Evolutionary conservation across 53 echinoderm and acorn worm species (phyloP).

Genomic region (Stichopus horrens): DNA sequence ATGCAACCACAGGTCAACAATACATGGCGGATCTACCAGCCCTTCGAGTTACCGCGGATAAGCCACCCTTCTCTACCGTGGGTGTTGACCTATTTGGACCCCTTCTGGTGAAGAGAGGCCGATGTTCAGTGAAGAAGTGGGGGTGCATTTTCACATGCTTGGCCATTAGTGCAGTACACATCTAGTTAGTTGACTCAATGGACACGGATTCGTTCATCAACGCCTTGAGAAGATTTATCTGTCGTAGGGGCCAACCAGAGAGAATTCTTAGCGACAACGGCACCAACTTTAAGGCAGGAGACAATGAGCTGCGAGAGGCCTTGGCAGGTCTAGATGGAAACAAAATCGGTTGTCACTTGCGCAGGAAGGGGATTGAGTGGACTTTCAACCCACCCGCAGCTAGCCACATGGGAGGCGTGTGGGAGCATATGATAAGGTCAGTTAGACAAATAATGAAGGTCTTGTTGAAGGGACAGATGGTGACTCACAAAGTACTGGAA

Average conservation of each 20-base stretch:
- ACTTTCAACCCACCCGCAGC: constrained; percentile 66
- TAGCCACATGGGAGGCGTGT: constrained; percentile 53
- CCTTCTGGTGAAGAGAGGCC: constrained; percentile 55
- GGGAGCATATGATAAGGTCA: constrained; percentile 62
- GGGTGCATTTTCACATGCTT: constrained; percentile 68
- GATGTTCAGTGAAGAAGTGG: constrained; percentile 55
- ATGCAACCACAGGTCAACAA: constrained; percentile 46
- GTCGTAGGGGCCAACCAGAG: constrained; percentile 57
- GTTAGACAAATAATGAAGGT: constrained; percentile 32
- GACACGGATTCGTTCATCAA: constrained; percentile 71
- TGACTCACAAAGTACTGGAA: constrained; percentile 47
- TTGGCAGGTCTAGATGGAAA: constrained; percentile 38
- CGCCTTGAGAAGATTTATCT: constrained; percentile 58
- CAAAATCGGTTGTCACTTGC: constrained; percentile 42
- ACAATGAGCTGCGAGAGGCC: constrained; percentile 52
- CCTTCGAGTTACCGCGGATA: constrained; percentile 60
- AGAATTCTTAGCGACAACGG: constrained; percentile 68
- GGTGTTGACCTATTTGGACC: constrained; percentile 72
- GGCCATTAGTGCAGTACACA: constrained; percentile 56
- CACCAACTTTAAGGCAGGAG: constrained; percentile 56
- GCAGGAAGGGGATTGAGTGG: constrained; percentile 54
- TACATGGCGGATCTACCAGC: constrained; percentile 64
- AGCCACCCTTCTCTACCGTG: constrained; percentile 55
- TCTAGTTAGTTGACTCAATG: constrained; percentile 52
- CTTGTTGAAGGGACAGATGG: constrained; percentile 36